Evolutionary conservation across 2,888 invertebrate genomes (phyloP).

Genomic region (Volucella inanis): DNA sequence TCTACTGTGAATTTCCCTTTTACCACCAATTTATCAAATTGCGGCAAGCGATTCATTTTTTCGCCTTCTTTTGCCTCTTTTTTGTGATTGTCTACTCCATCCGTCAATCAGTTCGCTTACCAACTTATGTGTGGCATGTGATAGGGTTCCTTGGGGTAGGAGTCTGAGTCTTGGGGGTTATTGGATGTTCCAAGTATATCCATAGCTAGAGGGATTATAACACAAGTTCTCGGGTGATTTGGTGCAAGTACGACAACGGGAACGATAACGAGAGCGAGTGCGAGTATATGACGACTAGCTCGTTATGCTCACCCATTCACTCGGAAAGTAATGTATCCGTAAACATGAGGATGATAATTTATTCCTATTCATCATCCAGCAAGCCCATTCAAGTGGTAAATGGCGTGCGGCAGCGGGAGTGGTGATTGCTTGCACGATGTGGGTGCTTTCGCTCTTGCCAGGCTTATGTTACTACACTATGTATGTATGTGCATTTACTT

Average conservation of each 20-base stretch:
- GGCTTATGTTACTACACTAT: slow-evolving; percentile 29
- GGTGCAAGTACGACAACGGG: too few relatives aligned
- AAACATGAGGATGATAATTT: slow-evolving; percentile 73
- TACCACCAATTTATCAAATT: slow-evolving; percentile 69
- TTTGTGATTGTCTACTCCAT: slow-evolving; percentile 13
- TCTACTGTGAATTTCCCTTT: slow-evolving; percentile 54
- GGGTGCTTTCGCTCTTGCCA: not conserved
- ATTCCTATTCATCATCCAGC: slow-evolving; percentile 66
- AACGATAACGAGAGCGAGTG: not conserved
- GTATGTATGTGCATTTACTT: slow-evolving; percentile 35
- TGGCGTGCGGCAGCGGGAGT: slow-evolving; percentile 13
- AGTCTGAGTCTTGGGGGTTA: slow-evolving; percentile 1
- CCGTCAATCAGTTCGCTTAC: slow-evolving; percentile 43
- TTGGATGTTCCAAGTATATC: slow-evolving; percentile 2
- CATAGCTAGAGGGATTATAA: not conserved
- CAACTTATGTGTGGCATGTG: slow-evolving; percentile 18
- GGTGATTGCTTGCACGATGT: slow-evolving; percentile 2
- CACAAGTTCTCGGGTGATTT: slow-evolving; percentile 14
- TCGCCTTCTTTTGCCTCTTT: slow-evolving; percentile 9
- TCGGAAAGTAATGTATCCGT: slow-evolving; percentile 68
- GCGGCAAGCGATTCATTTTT: slow-evolving; percentile 60
- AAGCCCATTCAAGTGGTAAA: slow-evolving; percentile 33
- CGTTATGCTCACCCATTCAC: slow-evolving; percentile 44
- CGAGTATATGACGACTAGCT: slow-evolving; percentile 12
- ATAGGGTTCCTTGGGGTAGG: not conserved